Conservation (phyloP, 2,797 vertebrate genomes). For the Ctenosaura bakeri region DNA sequence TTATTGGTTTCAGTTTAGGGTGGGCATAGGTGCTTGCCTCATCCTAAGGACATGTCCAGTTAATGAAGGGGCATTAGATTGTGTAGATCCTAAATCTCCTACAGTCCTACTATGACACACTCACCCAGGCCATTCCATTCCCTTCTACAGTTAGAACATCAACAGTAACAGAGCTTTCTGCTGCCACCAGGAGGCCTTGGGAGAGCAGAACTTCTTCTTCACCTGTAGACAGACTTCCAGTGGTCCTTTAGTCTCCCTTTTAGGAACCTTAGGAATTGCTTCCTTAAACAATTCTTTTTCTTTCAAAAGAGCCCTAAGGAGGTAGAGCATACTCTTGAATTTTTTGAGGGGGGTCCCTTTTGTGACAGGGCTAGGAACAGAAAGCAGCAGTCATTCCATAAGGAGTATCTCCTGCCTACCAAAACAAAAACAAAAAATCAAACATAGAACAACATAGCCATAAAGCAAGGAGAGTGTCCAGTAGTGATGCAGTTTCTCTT, state of each 20-base stretch:
- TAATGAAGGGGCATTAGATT: not conserved
- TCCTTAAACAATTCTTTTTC: not conserved
- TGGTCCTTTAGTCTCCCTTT: no score
- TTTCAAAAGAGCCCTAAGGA: no score
- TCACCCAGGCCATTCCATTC: not conserved
- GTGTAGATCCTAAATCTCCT: not conserved
- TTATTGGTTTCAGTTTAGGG: not conserved
- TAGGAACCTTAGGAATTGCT: not conserved
- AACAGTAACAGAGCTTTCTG: not conserved
- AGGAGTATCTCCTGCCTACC: no score
- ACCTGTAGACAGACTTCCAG: not conserved
- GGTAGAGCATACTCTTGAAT: no score
- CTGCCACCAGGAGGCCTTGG: not conserved
- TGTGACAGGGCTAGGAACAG: not conserved
- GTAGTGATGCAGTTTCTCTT: not conserved
- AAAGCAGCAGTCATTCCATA: not conserved
- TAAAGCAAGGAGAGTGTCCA: not conserved
- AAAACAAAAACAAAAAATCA: no score
- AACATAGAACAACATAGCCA: not conserved
- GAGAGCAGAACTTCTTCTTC: not conserved
- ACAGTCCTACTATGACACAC: not conserved
- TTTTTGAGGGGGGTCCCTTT: no score
- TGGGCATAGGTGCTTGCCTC: not conserved
- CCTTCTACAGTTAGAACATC: not conserved
- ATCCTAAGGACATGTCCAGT: not conserved